These are phyloP conservation scores for Epistrophe eligans DNA, from an alignment of 2,888 invertebrate genomes.

Conservation along the genomic window DNA sequence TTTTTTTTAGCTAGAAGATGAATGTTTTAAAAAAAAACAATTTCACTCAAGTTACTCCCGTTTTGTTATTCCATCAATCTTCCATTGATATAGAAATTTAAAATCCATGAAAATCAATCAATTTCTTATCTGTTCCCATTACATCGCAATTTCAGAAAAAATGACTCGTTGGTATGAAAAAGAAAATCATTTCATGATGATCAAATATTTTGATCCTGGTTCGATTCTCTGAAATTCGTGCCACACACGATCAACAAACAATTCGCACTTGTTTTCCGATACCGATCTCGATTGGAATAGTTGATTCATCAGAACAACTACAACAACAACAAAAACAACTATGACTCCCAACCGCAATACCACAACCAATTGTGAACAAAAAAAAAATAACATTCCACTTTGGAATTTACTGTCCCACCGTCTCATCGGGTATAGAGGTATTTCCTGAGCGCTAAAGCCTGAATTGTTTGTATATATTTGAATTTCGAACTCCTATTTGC, in stretches of 20 bases:
- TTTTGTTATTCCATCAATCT: background rate
- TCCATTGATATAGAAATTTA: background rate
- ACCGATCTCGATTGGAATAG: conserved; percentile 28
- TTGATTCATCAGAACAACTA: conserved; percentile 13
- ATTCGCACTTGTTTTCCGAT: conserved; percentile 59
- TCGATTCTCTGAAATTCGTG: conserved; percentile 27
- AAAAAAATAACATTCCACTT: conserved; percentile 2
- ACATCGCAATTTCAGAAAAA: conserved; percentile 1
- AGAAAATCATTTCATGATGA: conserved; percentile 3
- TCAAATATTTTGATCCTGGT: conserved; percentile 31
- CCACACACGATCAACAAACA: conserved; percentile 45
- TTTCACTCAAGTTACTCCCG: background rate
- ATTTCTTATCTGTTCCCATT: conserved; percentile 1
- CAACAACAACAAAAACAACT: background rate
- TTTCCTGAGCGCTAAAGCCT: conserved; percentile 31
- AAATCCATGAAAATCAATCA: conserved; percentile 7
- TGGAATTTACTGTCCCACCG: conserved; percentile 11
- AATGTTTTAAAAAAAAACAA: too few relatives aligned
- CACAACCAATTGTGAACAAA: background rate
- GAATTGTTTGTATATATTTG: conserved; percentile 9
- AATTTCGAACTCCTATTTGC: conserved; percentile 47
- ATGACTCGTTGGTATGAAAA: background rate
- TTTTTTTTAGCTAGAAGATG: too few relatives aligned
- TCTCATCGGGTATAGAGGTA: conserved; percentile 3
- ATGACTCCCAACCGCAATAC: conserved; percentile 4